Base-by-base conservation (phyloP, 2,797 vertebrate species). In the Sternarchorhynchus goeldii region DNA sequence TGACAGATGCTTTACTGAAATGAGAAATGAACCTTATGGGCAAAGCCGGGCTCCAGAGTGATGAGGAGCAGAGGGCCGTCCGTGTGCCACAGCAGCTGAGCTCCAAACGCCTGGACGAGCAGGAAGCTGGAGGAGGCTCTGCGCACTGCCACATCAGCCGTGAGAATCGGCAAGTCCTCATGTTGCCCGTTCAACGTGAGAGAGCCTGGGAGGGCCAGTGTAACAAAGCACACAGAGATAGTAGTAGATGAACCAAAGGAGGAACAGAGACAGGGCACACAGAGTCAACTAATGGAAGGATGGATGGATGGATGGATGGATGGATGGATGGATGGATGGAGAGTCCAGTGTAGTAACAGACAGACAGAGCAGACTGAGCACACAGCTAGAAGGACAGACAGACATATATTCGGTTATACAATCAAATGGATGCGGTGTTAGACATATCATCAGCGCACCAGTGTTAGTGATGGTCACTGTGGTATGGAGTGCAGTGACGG, bases 71-170 rank as follows among this genome's bases (percentile, higher is more conserved):
- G 69, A 1, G 95, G 91, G 56, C 93, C 93, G 0, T 93, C 90
- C 41, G 95, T 71, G 14, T 94, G 91, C 96, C 96, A 97, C 3
- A 97, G 91, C 29, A 97, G 3, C 56, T 91, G 91, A n/a, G 92
- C 94, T 0, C 94, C 94, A 1, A 94, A 93, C 0, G 92, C 81
- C 83, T 90, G 93, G 41, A 97, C 88, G 18, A 96, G 88, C 71
- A 98, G 85, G 85, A 97, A 97, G 73, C 91, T 84, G 0, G 95
- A 96, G 12, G 96, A 96, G 1, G 91, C 92, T 0, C 45, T 88
- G 5, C 86, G 88, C 20, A 96, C 62, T 0, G 84, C 88, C 84
- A 98, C 86, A 78, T 92, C 94, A 0, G 91, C 82, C 0, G 92
- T 89, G 3, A 86, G 81, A 63, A 95, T 92, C 0, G 97, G 96